Evolutionary conservation across 2,113 vertebrate genomes (phyloP).

Genomic region (Chauna torquata): DNA sequence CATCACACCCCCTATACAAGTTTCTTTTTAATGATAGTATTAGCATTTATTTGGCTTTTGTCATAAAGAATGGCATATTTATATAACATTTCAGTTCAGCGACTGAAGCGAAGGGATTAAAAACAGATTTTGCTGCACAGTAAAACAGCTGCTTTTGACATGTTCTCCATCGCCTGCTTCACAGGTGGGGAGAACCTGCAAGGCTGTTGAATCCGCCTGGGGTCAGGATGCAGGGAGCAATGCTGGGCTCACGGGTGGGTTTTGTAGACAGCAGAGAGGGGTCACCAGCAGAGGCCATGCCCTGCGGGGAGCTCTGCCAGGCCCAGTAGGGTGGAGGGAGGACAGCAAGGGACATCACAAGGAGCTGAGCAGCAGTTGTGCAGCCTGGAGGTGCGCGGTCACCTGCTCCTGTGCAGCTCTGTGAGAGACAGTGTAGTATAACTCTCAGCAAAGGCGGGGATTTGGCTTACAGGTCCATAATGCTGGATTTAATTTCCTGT

Average conservation of each 20-base stretch:
- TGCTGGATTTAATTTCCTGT: not conserved
- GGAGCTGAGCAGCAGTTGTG: not conserved
- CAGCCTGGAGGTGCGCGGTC: not conserved
- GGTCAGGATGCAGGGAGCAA: not conserved
- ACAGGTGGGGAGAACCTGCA: not conserved
- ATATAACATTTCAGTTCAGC: constrained; percentile 28
- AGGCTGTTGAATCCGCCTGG: not conserved
- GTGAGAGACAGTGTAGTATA: not conserved
- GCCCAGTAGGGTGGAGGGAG: not conserved
- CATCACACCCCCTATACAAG: not conserved
- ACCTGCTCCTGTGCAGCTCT: not conserved
- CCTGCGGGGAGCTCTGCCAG: fast-evolving
- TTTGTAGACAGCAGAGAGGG: not conserved
- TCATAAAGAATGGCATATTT: constrained; percentile 48
- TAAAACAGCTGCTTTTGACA: not conserved
- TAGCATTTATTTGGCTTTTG: constrained; percentile 53
- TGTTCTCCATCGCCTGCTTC: not conserved
- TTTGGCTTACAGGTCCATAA: not conserved
- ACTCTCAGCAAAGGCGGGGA: not conserved
- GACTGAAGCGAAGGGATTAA: not conserved
- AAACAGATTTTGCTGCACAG: not conserved
- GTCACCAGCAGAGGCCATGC: fast-evolving
- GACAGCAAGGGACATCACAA: not conserved
- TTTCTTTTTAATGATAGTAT: constrained; percentile 36
- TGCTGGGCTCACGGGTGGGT: fast-evolving